These are phyloP conservation scores for Mastacembelus armatus DNA, from an alignment of 2,797 vertebrate species.

Conservation along the genomic window DNA sequence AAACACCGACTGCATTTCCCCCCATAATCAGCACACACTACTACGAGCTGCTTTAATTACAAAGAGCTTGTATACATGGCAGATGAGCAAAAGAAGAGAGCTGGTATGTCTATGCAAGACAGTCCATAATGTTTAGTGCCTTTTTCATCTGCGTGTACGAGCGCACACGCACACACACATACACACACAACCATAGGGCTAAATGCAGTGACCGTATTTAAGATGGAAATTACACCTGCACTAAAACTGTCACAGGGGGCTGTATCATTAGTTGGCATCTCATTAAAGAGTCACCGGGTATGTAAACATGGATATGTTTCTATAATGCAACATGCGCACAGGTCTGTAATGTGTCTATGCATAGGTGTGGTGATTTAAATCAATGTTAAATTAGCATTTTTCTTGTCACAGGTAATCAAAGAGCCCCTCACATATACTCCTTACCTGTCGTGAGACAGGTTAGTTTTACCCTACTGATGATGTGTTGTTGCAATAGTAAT, in stretches of 20 bases:
- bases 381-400: background rate
- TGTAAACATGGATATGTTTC: conserved; percentile 2
- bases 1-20: conserved; percentile 46
- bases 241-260: conserved; percentile 56
- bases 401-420: background rate
- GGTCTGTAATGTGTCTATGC: conserved; percentile 8
- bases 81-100: conserved; percentile 28
- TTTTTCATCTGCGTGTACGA: background rate
- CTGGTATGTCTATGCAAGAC: background rate
- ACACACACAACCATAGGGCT: background rate
- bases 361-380: background rate
- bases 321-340: conserved; percentile 1
- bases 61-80: conserved; percentile 49
- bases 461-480: too few species aligned
- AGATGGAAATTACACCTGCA: conserved; percentile 60
- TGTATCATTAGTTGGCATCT: conserved; percentile 48
- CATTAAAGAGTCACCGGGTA: conserved; percentile 38
- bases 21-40: conserved; percentile 56
- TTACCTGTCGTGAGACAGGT: too few species aligned
- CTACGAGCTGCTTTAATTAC: conserved; percentile 72
- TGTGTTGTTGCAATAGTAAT: too few species aligned
- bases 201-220: conserved; percentile 41
- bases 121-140: conserved; percentile 5
- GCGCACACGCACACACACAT: conserved; percentile 3
- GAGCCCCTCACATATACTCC: background rate